Evolutionary conservation across 2,113 vertebrate species (phyloP).

Genomic region (Cheilinus undulatus): DNA sequence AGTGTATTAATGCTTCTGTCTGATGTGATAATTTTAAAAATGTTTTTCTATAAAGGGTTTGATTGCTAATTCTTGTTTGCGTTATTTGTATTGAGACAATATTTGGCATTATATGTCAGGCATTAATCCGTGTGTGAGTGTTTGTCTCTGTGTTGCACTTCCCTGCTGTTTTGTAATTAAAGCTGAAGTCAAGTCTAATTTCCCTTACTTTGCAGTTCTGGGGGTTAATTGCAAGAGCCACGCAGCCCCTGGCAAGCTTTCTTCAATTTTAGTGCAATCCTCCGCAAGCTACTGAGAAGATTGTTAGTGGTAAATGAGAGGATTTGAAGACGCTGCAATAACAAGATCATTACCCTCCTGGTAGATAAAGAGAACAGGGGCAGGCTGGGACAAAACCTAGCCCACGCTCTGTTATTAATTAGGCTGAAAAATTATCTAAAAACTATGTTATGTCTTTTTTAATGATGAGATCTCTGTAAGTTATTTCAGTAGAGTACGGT

Average conservation of each 20-base stretch:
- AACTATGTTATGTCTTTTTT: slow-evolving; percentile 21
- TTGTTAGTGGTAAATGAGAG: slow-evolving; percentile 58
- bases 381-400: slow-evolving; percentile 37
- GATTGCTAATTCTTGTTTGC: background rate
- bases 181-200: slow-evolving; percentile 68
- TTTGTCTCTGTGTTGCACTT: slow-evolving; percentile 9
- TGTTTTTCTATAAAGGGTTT: no score
- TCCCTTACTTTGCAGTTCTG: slow-evolving; percentile 74
- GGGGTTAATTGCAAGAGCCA: slow-evolving; percentile 74
- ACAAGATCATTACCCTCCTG: slow-evolving; percentile 54
- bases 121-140: background rate
- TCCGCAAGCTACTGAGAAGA: slow-evolving; percentile 54
- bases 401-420: slow-evolving; percentile 57
- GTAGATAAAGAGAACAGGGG: slow-evolving; percentile 32
- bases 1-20: no score
- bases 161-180: slow-evolving; percentile 75
- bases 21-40: no score
- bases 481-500: slow-evolving; percentile 1
- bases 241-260: slow-evolving; percentile 59
- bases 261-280: slow-evolving; percentile 51
- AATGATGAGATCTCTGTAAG: slow-evolving; percentile 23
- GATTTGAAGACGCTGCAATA: slow-evolving; percentile 60
- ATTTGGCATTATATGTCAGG: background rate
- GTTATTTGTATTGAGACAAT: background rate
- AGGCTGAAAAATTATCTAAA: slow-evolving; percentile 39